Base-by-base conservation (phyloP, 2,113 vertebrate genomes). In the Suricata suricatta region DNA sequence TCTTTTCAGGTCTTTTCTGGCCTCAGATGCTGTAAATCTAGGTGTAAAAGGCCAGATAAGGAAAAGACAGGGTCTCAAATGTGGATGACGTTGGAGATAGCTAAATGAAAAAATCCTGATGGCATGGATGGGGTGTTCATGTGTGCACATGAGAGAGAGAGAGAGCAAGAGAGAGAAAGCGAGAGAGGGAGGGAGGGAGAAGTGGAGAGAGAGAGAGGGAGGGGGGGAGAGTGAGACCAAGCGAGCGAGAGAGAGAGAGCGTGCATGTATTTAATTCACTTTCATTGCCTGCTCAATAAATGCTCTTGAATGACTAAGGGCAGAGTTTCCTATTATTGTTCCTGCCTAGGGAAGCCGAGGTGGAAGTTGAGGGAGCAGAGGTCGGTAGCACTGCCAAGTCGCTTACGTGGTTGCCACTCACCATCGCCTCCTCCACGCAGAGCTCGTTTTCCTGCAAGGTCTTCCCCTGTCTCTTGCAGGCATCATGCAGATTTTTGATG, bases 381-480 rank as follows among this genome's bases (percentile, higher is more conserved):
- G 64, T n/a, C n/a, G 29, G 7, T 5, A 4, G 21, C 54, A 10
- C 57, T 63, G 35, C 50, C 0, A 33, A 76, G 19, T 52, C 0
- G 5, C 98, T 98, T 81, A 99, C 98, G 85, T 98, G 95, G 52
- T 77, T 60, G 52, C 93, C 71, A 38, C 90, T 68, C 72, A 81
- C 69, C 84, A 98, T 97, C 1, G 52, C 97, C 63, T 99, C 97
- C n/a, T 98, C 93, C 1, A 44, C 87, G 80, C 74, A 93, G 52
- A 97, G 97, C 76, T 98, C 96, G 86, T 88, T 98, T 52, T 98
- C 97, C 88, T 98, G 69, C 72, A 98, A 86, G 44, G 79, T 96
- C 72, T 96, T 96, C 76, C 98, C 98, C 88, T 66, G 96, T 50
- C 96, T 97, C 66, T 97, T 97, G 80, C 98, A 98, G 87, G 79